These are phyloP conservation scores for Accipiter cooperii DNA, from an alignment of 2,113 vertebrate genomes.

Conservation along the genomic window DNA sequence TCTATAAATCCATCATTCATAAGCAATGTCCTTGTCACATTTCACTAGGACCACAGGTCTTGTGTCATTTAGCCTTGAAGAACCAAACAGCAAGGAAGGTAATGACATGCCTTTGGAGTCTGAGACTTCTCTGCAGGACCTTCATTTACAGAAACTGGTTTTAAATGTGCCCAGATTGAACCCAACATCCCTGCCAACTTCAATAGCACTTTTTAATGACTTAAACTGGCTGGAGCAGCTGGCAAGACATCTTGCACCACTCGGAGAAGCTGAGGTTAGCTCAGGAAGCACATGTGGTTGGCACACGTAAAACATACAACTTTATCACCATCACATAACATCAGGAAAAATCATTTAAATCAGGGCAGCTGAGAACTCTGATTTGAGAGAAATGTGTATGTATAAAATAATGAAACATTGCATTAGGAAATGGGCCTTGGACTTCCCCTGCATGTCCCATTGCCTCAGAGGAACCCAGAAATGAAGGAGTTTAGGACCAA, in stretches of 20 bases:
- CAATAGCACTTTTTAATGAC: not conserved
- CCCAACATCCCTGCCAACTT: not conserved
- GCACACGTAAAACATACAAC: fast-evolving
- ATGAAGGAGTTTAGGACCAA: not conserved
- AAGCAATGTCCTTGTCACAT: not conserved
- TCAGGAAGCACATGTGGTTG: not conserved
- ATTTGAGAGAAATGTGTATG: not conserved
- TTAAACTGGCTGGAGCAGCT: constrained; percentile 4
- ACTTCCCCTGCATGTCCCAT: not conserved
- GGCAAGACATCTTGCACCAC: not conserved
- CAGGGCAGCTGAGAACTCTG: not conserved
- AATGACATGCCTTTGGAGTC: not conserved
- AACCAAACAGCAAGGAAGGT: not conserved
- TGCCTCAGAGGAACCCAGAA: not conserved
- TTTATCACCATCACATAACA: not conserved
- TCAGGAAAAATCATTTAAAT: not conserved
- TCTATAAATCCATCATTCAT: not conserved
- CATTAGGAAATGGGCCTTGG: not conserved
- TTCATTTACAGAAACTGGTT: not conserved
- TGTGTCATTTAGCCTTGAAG: not conserved
- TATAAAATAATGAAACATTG: not conserved
- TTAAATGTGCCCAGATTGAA: not conserved
- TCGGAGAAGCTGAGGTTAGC: not conserved
- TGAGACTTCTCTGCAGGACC: not conserved
- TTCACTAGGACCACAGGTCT: not conserved